Conservation (phyloP, 2,113 vertebrate species). For the Oncorhynchus kisutch region DNA sequence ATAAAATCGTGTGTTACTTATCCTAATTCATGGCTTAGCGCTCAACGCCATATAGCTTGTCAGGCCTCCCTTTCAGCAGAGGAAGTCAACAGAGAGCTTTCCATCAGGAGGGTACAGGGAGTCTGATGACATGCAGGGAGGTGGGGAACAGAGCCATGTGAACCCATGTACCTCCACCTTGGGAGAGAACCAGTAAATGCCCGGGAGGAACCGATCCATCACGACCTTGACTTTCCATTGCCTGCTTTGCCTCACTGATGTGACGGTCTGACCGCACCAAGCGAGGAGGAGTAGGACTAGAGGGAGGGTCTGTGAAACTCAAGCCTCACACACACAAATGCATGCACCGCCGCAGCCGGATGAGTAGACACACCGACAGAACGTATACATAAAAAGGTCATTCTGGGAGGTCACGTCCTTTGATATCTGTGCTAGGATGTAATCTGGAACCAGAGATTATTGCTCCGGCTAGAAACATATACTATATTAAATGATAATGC, state of each 20-base stretch:
- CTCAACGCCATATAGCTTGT: conserved; percentile 48
- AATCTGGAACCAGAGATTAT: conserved; percentile 22
- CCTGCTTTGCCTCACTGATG: conserved; percentile 24
- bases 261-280: conserved; percentile 34
- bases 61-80: conserved; percentile 69
- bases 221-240: conserved; percentile 38
- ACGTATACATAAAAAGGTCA: conserved; percentile 33
- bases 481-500: background rate
- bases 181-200: conserved; percentile 29
- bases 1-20: conserved; percentile 54
- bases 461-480: background rate
- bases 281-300: conserved; percentile 17
- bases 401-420: conserved; percentile 64
- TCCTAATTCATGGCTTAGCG: conserved; percentile 47
- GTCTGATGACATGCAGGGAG: conserved; percentile 66
- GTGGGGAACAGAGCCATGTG: conserved; percentile 43
- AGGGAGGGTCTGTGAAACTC: conserved; percentile 45
- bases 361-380: conserved; percentile 29
- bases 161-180: conserved; percentile 41
- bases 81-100: conserved; percentile 68
- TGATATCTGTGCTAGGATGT: conserved; percentile 50
- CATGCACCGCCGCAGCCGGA: conserved; percentile 47
- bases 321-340: conserved; percentile 34
- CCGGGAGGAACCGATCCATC: conserved; percentile 25
- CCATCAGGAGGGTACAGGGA: conserved; percentile 36